Conservation (phyloP, 2,797 vertebrate species). For the Aldrovandia affinis region DNA sequence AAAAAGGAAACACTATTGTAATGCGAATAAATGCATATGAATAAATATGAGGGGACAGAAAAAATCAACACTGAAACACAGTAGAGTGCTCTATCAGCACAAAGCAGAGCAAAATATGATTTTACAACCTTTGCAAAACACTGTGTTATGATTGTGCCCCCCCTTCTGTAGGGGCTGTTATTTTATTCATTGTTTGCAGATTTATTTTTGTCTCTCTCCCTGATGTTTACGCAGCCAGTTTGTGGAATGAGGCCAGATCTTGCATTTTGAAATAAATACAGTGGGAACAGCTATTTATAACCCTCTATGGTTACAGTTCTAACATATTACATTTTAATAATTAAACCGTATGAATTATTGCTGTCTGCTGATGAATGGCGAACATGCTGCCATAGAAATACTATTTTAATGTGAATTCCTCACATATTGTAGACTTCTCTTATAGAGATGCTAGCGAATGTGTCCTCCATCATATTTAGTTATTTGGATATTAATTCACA, state of each 20-base stretch:
- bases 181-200: conserved; percentile 10
- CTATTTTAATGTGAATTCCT: conserved; percentile 6
- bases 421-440: neutral
- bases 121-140: conserved; percentile 5
- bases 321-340: conserved; percentile 19
- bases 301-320: neutral
- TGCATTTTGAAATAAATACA: conserved; percentile 4
- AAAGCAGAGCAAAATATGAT: neutral
- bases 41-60: neutral
- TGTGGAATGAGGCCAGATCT: conserved; percentile 3
- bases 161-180: neutral
- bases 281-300: conserved; percentile 1
- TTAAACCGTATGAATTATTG: conserved; percentile 23
- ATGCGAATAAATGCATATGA: neutral
- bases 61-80: neutral
- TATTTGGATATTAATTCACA: conserved; percentile 18
- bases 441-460: neutral
- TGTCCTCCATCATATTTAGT: neutral
- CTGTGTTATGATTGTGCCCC: neutral
- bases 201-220: conserved; percentile 7
- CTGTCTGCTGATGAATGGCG: conserved; percentile 9
- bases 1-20: neutral
- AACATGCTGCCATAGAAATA: neutral
- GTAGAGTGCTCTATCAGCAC: neutral
- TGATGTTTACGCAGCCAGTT: neutral